Conservation (phyloP, 1,140 invertebrate species). For the Cyrtorhinus lividipennis region DNA sequence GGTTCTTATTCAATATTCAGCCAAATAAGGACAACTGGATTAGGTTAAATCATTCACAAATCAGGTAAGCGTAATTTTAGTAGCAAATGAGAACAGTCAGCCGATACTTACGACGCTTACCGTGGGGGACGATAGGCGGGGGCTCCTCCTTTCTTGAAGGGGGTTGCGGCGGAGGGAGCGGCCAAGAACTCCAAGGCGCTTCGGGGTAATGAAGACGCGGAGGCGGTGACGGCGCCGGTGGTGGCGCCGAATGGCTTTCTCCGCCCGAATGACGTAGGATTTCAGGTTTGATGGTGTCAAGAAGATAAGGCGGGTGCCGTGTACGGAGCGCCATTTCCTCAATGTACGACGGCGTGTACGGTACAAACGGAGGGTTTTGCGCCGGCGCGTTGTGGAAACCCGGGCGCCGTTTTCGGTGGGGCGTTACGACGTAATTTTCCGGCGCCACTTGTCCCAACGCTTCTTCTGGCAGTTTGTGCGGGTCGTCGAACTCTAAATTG, state of each 20-base stretch:
- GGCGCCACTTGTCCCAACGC: conserved; percentile 31
- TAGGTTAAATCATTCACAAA: no score
- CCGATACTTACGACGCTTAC: conserved; percentile 5
- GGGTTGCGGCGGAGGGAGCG: conserved; percentile 7
- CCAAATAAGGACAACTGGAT: no score
- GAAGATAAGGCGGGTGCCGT: conserved; percentile 6
- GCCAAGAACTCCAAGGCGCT: not conserved
- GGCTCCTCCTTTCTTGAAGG: conserved; percentile 16
- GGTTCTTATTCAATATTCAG: no score
- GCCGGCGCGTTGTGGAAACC: conserved; percentile 71
- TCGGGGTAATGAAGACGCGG: conserved; percentile 23
- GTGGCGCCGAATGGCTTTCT: not conserved
- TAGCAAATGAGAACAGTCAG: no score
- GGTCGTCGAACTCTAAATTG: conserved; percentile 23
- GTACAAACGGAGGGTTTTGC: conserved; percentile 69
- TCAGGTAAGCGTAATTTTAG: no score
- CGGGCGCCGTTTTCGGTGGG: conserved; percentile 62
- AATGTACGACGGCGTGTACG: conserved; percentile 52
- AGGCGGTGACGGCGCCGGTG: conserved; percentile 27
- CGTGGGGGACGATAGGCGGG: conserved; percentile 7
- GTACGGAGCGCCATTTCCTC: conserved; percentile 37
- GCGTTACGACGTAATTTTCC: conserved; percentile 59
- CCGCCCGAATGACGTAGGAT: conserved; percentile 20
- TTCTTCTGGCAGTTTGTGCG: conserved; percentile 33
- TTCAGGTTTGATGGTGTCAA: conserved; percentile 7